Evolutionary conservation across 2,888 invertebrate genomes (phyloP), one percentile per base, ranked within the genome.

Genomic region (Nymphalis polychloros): DNA sequence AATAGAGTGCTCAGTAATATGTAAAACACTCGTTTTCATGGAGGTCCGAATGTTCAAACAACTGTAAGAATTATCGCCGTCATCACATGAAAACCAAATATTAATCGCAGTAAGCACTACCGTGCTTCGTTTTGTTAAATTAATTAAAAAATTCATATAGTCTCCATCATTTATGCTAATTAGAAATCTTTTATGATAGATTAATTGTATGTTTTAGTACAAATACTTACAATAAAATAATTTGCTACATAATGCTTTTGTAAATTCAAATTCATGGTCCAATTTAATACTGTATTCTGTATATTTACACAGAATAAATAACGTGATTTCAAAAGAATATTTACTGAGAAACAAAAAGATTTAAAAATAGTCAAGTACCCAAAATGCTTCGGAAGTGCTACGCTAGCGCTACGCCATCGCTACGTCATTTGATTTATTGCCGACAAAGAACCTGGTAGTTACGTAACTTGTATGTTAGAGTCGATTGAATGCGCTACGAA

Each of bases 1-100:
- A 67, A 70, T 67, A 61, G 70, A 64, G 57, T 64, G 48, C 35
- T 61, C 55, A 67, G 57, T 67, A 67, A 52, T 69, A 67, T 70
- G 67, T 50, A 59, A 68, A 70, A 70, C 63, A 61, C 57, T 66
- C 63, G 31, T n/a, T 31, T 13, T 19, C 10, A n/a, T 31, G 17
- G 17, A 8, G 27, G 27, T 31, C 20, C 13, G 50, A 41, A 41
- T 23, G 23, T 23, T 13, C 53, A 31, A 23, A 31, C n/a, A 8
- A 55, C 17, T 55, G 53, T 27, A 17, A 55, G 17, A 17, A 17
- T n/a, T 27, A 17, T 55, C 53, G n/a, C 53, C 53, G 17, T 55
- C 53, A 27, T 52, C 20, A 20, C 16, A 23, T 6, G 1, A 23
- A 1, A 2, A 23, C 23, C 1, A 52, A 6, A 13, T 23, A 23